Evolutionary conservation across 1,140 invertebrate species (phyloP), one percentile per base, ranked within the genome.

Genomic region (Melipona quadrifasciata): DNA sequence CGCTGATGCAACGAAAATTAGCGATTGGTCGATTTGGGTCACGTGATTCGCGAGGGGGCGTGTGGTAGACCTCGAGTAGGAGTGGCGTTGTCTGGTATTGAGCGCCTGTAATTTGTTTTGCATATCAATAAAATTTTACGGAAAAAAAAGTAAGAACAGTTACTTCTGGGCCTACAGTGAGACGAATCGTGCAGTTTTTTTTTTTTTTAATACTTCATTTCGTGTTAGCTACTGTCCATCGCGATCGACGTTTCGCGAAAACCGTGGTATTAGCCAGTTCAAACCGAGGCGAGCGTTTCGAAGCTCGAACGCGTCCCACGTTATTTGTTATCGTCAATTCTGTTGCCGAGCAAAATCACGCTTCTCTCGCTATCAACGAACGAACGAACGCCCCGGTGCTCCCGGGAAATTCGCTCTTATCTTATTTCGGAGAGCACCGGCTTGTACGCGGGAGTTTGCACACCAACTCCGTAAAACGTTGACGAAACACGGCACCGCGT

Each of bases 351-450:
- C 6, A 21, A 27, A 65, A 82, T 67, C 80, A 75, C 73, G 21
- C 76, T 76, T 61, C 55, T 82, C 65, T 31, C 51, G 31, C 51
- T 24, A 75, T 67, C 65, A 82, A 67, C 61, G 14, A 24, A 5
- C 12, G 12, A 57, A 34, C 27, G 24, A 39, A 67, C 31, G 21
- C 47, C 21, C 27, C 31, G 6, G 5, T 17, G 64, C 14, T 27
- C 5, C 12, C 14, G 68, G 24, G 57, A 81, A 51, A 31, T n/a
- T 51, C 47, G 21, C 14, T 24, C 39, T 65, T 67, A 53, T 67
- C 27, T 67, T 75, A 64, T 67, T 47, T 64, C 47, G 57, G 14
- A 17, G 5, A 70, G 17, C 47, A 34, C 3, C 77, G 14, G 31
- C 47, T 64, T 77, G 58, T 58, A 64, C 17, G 58, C 27, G 21